Evolutionary conservation across 2,797 vertebrate species (phyloP), one percentile per base, ranked within the genome.

Genomic region (Parotocinclus haroldoi): DNA sequence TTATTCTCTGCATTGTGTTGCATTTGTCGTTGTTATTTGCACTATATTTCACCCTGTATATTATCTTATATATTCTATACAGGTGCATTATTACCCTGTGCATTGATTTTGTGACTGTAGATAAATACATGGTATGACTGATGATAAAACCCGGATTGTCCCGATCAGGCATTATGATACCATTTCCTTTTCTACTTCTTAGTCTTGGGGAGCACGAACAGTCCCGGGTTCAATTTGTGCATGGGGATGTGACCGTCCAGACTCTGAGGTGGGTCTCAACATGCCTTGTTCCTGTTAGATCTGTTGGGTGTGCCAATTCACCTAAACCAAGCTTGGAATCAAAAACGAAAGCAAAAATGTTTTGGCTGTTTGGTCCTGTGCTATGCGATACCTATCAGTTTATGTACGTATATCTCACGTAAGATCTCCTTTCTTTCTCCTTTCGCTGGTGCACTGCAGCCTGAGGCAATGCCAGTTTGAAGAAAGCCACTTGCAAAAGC

Each of bases 151-250:
- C 27, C 27, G 2, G 27, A 27, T 27, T 27, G 27, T 2, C 27
- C 5, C n/a, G n/a, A n/a, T 59, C 46, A 42, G 7, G 4, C 11
- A 52, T 37, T n/a, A 10, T 66, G 7, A 38, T n/a, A 11, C 10
- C 9, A 4, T 53, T 52, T 16, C 12, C 18, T 19, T 19, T 12
- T 9, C 42, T 42, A 65, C n/a, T 5, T 65, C 6, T 27, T 77
- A 95, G 94, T 79, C 80, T 94, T 79, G 89, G 80, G 57, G 66
- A 80, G 19, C 80, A 89, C 59, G 78, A 87, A 72, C 87, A 60
- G 58, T 86, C 89, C 72, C 18, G 86, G 59, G 84, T 96, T 74
- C 86, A 77, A 63, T 78, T 94, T 76, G 73, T 75, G 49, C 80
- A 66, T 4, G 39, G 76, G 56, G 66, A 71, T 39, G 69, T 72